phyloP scores from a whole-genome alignment of 2,888 invertebrate species.

The Mimumesa dahlbomi region DNA sequence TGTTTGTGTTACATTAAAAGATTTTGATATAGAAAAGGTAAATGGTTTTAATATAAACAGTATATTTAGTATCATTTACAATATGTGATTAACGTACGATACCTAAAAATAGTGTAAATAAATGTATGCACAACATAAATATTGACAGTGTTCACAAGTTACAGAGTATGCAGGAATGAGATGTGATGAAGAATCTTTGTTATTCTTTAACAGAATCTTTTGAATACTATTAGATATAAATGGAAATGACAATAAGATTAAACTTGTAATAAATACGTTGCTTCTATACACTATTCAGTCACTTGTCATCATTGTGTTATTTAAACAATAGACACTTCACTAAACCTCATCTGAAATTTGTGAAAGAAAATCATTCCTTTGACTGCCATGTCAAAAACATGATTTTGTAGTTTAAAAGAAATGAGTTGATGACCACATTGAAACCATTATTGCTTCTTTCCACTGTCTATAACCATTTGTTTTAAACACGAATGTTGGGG shows the following conservation, averaged over 20 bases:
- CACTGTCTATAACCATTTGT: background rate
- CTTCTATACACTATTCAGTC: conserved; percentile 75
- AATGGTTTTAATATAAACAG: background rate
- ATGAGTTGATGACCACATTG: background rate
- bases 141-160: conserved; percentile 11
- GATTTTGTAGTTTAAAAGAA: background rate
- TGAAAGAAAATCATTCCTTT: background rate
- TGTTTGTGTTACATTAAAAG: background rate
- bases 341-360: background rate
- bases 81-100: conserved; percentile 18
- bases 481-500: conserved; percentile 88
- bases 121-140: conserved; percentile 17
- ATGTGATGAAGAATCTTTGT: conserved; percentile 9
- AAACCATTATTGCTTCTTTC: background rate
- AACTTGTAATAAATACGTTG: conserved; percentile 70
- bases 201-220: conserved; percentile 3
- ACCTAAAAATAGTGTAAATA: conserved; percentile 9
- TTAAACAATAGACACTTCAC: conserved; percentile 2
- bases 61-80: conserved; percentile 28
- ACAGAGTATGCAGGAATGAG: background rate
- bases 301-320: conserved; percentile 43
- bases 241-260: conserved; percentile 25
- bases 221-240: conserved; percentile 9
- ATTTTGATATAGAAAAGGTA: background rate
- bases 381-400: too few species aligned